These are phyloP conservation scores for Drosophila santomea DNA, from an alignment of 1,140 invertebrate genomes.

Conservation along the genomic window DNA sequence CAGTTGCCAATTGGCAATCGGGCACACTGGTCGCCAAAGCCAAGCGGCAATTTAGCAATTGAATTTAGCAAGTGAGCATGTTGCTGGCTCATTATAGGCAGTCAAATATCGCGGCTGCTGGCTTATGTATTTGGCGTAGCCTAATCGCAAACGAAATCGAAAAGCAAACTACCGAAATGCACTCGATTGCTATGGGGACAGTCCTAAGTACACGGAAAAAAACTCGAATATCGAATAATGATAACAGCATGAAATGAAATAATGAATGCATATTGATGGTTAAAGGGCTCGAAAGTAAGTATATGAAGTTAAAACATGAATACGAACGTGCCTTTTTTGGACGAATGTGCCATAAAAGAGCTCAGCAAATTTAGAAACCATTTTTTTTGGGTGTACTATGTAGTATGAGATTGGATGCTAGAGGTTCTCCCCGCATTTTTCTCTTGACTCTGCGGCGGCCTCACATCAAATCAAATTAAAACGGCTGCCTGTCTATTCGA, in stretches of 20 bases:
- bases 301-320: too few relatives aligned
- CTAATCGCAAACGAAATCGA: constrained; percentile 76
- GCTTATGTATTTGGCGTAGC: constrained; percentile 34
- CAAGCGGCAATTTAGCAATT: constrained; percentile 51
- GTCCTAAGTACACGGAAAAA: not conserved
- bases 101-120: constrained; percentile 29
- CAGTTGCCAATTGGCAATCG: constrained; percentile 45
- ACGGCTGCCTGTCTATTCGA: constrained; percentile 54
- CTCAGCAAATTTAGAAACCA: too few relatives aligned
- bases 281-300: too few relatives aligned
- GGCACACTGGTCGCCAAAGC: constrained; percentile 9
- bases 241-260: too few relatives aligned
- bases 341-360: too few relatives aligned
- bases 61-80: constrained; percentile 55
- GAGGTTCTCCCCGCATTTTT: constrained; percentile 17
- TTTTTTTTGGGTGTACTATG: not conserved
- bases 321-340: too few relatives aligned
- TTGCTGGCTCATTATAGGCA: constrained; percentile 49
- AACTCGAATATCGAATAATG: not conserved
- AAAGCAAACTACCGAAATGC: constrained; percentile 38
- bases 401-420: constrained; percentile 8
- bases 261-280: too few relatives aligned
- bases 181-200: constrained; percentile 1
- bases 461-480: constrained; percentile 75
- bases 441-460: constrained; percentile 1